These are phyloP conservation scores for Caloenas nicobarica DNA, from an alignment of 2,113 vertebrate genomes.

Conservation along the genomic window DNA sequence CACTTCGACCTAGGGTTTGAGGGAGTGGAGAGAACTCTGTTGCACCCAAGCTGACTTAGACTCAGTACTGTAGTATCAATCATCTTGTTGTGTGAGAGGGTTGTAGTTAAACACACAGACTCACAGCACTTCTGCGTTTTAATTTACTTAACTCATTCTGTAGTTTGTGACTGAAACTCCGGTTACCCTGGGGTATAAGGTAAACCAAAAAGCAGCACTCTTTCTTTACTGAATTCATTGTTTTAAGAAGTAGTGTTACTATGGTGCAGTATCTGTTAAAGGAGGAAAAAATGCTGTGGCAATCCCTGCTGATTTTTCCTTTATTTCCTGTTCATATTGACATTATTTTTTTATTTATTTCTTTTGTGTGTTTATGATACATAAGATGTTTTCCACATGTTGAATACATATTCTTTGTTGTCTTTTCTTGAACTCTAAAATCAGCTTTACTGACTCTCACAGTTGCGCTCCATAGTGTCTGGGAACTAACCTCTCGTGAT, in stretches of 20 bases:
- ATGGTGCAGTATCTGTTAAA: background rate
- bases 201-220: background rate
- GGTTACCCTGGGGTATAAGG: background rate
- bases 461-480: background rate
- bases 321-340: background rate
- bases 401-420: background rate
- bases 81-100: background rate
- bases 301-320: background rate
- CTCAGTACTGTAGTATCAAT: background rate
- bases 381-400: background rate
- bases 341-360: background rate
- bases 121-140: background rate
- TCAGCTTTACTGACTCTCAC: background rate
- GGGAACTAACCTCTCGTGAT: fast-evolving
- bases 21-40: background rate
- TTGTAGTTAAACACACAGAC: background rate
- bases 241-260: background rate
- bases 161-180: background rate
- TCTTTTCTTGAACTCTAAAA: background rate
- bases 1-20: background rate
- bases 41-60: background rate
- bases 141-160: background rate
- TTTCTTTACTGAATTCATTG: background rate
- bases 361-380: background rate
- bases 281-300: background rate